Percentiles rank a stretch among this genome's conserved stretches.
Conservation (phyloP, 1,140 invertebrate species). For the Saccostrea cuccullata region DNA sequence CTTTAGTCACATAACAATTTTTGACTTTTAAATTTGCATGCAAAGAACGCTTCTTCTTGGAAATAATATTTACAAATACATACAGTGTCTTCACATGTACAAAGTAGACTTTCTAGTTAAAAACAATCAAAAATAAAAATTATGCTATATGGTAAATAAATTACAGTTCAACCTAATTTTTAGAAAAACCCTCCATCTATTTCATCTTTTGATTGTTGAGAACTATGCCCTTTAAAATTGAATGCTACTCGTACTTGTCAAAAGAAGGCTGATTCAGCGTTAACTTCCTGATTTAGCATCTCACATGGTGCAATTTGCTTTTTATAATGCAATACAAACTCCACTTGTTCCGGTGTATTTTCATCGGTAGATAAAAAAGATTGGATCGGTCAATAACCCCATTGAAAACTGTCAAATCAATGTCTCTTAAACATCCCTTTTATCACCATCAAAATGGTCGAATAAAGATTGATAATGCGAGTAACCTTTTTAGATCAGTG, state of each 20-base stretch:
- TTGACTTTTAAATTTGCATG: no score
- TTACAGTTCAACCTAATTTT: no score
- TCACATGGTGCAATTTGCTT: not conserved
- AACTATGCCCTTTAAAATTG: no score
- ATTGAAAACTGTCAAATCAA: constrained; percentile 6
- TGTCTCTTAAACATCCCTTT: not conserved
- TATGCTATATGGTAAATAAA: no score
- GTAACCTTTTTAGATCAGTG: not conserved
- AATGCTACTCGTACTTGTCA: not conserved
- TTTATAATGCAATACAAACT: not conserved
- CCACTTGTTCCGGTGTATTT: not conserved
- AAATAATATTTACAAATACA: no score
- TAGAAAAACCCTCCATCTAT: no score
- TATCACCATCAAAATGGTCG: not conserved
- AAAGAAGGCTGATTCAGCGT: not conserved
- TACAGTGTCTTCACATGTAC: no score
- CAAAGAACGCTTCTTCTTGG: no score
- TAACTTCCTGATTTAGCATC: not conserved
- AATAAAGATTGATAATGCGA: constrained; percentile 7
- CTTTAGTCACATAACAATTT: no score
- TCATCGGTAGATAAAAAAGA: not conserved
- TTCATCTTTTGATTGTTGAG: no score
- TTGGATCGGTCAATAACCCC: not conserved
- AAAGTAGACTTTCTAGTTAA: no score
- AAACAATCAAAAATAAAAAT: no score